These are phyloP conservation scores for Etheostoma spectabile DNA, from an alignment of 2,113 vertebrate species.

Conservation along the genomic window DNA sequence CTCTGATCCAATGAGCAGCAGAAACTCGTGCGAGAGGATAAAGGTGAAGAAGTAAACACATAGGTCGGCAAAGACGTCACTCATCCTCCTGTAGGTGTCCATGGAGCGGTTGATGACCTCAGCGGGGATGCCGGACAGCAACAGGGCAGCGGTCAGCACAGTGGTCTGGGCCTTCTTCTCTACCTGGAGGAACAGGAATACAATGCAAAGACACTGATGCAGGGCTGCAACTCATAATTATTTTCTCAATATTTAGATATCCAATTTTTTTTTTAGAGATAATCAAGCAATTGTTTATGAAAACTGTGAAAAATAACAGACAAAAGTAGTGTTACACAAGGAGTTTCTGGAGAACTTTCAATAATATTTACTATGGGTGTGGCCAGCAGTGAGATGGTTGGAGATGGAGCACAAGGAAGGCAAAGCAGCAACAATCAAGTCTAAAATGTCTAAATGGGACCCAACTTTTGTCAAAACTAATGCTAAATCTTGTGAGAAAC, in stretches of 20 bases:
- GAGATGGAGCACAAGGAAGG: not conserved
- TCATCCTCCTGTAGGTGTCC: constrained; percentile 98
- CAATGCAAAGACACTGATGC: not conserved
- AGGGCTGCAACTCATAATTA: not conserved
- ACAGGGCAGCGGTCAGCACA: constrained; percentile 92
- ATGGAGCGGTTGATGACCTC: constrained; percentile 97
- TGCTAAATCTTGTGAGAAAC: not conserved
- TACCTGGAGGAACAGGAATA: constrained; percentile 76
- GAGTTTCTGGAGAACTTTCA: not conserved
- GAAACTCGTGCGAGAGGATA: constrained; percentile 92
- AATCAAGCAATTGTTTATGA: not conserved
- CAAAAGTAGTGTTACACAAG: not conserved
- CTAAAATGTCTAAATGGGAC: not conserved
- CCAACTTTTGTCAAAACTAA: not conserved
- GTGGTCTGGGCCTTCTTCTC: constrained; percentile 95
- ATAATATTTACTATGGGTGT: not conserved
- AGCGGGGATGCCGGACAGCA: constrained; percentile 95
- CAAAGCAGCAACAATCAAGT: not conserved
- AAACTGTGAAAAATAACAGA: not conserved
- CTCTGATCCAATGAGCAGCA: constrained; percentile 86
- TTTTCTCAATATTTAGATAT: not conserved
- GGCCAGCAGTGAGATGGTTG: not conserved
- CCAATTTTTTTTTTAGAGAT: no score
- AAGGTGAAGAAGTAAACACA: constrained; percentile 98
- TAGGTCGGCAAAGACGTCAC: constrained; percentile 97